These are phyloP conservation scores for Diprion similis DNA, from an alignment of 1,140 invertebrate genomes.

Conservation along the genomic window DNA sequence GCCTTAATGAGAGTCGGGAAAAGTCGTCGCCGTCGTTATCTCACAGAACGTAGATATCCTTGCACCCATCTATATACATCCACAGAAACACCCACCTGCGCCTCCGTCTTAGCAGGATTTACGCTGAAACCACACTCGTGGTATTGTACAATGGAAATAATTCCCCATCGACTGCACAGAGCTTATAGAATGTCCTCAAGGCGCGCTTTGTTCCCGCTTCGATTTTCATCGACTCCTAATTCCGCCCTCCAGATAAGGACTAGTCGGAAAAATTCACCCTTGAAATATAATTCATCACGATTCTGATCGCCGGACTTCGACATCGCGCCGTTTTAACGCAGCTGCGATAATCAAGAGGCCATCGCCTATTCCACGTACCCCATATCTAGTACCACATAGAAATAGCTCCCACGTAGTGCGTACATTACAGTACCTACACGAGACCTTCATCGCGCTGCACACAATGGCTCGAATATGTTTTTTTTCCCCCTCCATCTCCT, in stretches of 20 bases:
- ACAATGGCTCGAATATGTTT: no score
- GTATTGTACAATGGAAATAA: background rate
- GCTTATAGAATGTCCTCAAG: background rate
- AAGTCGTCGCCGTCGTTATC: background rate
- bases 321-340: no score
- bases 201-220: background rate
- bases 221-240: background rate
- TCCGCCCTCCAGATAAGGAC: background rate
- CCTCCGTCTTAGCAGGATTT: background rate
- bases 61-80: background rate
- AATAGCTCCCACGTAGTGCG: no score
- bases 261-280: background rate
- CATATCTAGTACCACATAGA: no score
- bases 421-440: no score
- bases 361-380: no score
- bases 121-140: background rate
- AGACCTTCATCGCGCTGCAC: no score
- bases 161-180: background rate
- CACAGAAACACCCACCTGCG: background rate
- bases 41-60: background rate
- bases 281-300: background rate
- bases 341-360: no score
- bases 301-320: no score
- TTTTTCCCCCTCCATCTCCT: no score
- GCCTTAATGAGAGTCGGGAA: background rate